Base-by-base conservation (phyloP, 1,140 invertebrate genomes). In the Pantala flavescens region DNA sequence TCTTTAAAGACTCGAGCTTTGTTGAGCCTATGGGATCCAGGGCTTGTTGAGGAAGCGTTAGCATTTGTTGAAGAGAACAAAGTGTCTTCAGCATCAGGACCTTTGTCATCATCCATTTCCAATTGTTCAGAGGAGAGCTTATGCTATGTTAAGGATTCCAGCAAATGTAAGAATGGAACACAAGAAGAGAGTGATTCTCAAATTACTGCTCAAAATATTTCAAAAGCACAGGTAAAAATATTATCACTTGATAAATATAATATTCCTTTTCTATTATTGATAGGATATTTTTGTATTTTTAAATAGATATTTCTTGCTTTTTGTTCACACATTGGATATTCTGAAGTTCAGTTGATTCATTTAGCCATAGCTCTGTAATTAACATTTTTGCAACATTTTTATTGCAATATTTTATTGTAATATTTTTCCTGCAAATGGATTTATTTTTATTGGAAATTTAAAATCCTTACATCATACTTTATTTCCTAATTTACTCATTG, bases 31-130 rank as follows among this genome's bases (percentile, higher is more conserved):
- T 95, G 93, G 90, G 92, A 95, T 81, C 89, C 92, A 0, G 88
- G 88, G 14, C 83, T 94, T 23, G 91, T 95, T 0, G 93, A 95
- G 81, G 93, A 95, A 81, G 92, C 92, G 0, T 84, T 94, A 70
- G 88, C 87, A 16, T 93, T 93, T 79, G 87, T 95, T 43, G 93
- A 95, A 79, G 89, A 91, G 78, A 88, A 91, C 78, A 82, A 84
- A 78, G 79, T 84, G 24, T 75, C 79, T 16, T 14, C 74, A 43
- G 49, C 16, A 63, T 63, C 49, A 73, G 42, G 28, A 43, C 24
- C 49, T 63, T 3, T 12, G 3, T 21, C 12, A 12, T 63, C n/a
- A 1, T 21, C 12, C 1, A 12, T 16, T 19, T 63, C 49, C 16
- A 19, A 21, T 63, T 63, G 49, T 14, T 3, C 49, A 63, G 49